Base-by-base conservation (phyloP, 2,888 invertebrate species). In the Drosophila recens region DNA sequence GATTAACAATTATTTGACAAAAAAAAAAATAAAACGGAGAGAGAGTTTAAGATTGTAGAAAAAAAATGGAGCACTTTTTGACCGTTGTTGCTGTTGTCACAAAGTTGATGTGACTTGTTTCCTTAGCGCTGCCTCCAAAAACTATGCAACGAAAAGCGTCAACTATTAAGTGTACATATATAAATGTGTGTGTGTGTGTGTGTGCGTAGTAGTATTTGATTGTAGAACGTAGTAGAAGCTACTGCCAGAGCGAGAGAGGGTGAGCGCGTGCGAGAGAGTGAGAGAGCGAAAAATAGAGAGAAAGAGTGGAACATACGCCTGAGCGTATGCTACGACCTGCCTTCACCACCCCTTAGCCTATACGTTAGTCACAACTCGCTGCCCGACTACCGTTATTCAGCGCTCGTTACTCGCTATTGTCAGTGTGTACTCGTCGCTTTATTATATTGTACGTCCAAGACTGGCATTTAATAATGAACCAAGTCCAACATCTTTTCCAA, bases 151-250 rank as follows among this genome's bases (percentile, higher is more conserved):
- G 67, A 63, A 72, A 68, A 78, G 56, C 63, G 67, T 80, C 68
- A 78, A 79, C 68, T 76, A 62, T 49, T 40, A 61, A 64, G 58
- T 42, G 43, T 45, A n/a, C 51, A 23, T 42, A 49, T 38, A n/a
- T 38, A n/a, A 5, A n/a, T 38, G 8, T n/a, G n/a, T 54, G 17
- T 62, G 54, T 62, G 57, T 57, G 67, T 77, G 64, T 68, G 70
- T 68, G 78, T 72, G 79, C 72, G 61, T 75, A 62, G 89, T 89
- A 86, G 87, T 87, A 89, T 87, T 86, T 80, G 71, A 80, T 85
- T 85, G 82, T 89, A 85, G 85, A 89, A 89, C 87, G 89, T 89
- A 86, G 85, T 87, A 89, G 85, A 69, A 68, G 54, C 59, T 59
- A 54, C 53, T 59, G 38, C 23, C 3, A 36, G 36, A 48, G 15